These are phyloP conservation scores for Drosophila conformis DNA, from an alignment of 2,888 invertebrate species.

Conservation along the genomic window DNA sequence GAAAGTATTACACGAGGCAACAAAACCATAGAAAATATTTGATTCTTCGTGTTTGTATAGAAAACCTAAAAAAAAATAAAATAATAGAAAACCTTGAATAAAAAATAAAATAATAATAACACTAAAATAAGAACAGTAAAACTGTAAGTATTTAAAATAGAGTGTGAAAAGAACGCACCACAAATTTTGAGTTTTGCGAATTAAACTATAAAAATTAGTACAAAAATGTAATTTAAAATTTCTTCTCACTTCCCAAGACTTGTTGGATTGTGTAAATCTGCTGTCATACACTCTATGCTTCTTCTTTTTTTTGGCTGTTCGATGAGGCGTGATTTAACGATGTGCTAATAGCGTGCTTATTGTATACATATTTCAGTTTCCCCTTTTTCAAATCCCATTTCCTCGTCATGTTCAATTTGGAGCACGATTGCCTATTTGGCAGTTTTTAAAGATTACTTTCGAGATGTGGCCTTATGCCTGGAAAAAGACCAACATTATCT, in stretches of 20 bases:
- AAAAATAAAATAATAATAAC: neutral
- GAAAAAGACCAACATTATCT: constrained; percentile 48
- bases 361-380: constrained; percentile 43
- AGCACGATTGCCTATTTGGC: constrained; percentile 46
- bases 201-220: neutral
- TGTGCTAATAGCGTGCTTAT: constrained; percentile 73
- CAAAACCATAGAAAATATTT: constrained; percentile 15
- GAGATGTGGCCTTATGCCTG: neutral
- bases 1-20: constrained; percentile 41
- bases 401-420: constrained; percentile 64
- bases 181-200: neutral
- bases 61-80: neutral
- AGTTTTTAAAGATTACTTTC: constrained; percentile 47
- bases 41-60: neutral
- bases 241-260: neutral
- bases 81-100: neutral
- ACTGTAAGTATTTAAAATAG: neutral
- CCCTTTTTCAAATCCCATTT: constrained; percentile 18
- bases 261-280: neutral
- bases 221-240: neutral
- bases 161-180: neutral
- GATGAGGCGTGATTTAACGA: constrained; percentile 48
- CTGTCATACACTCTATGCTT: neutral
- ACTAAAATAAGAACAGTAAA: neutral
- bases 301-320: constrained; percentile 9